Evolutionary conservation across 2,888 invertebrate genomes (phyloP).

Genomic region (Boloria selene): DNA sequence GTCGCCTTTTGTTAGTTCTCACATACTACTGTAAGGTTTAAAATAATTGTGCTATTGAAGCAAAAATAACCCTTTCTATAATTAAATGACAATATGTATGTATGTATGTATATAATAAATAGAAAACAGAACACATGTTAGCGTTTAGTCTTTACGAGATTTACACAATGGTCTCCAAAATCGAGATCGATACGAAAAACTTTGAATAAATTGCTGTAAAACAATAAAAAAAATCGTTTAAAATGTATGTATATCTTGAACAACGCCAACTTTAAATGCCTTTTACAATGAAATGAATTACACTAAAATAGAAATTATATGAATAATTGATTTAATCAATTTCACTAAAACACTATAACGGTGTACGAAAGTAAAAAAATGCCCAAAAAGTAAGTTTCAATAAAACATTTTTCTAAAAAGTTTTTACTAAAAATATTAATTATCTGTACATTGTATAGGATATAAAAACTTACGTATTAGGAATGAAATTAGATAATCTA

Average conservation of each 20-base stretch:
- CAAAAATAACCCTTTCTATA: conserved; percentile 6
- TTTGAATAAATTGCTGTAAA: background rate
- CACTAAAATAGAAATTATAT: conserved; percentile 6
- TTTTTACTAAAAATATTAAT: conserved; percentile 48
- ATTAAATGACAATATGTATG: background rate
- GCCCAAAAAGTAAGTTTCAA: conserved; percentile 19
- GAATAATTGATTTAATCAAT: conserved; percentile 37
- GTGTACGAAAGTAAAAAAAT: conserved; percentile 18
- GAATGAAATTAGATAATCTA: conserved; percentile 61
- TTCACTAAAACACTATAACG: conserved; percentile 22
- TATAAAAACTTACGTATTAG: conserved; percentile 64
- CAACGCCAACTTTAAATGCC: background rate
- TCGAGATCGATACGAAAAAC: background rate
- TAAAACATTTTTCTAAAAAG: conserved; percentile 42
- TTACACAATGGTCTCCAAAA: too few species aligned
- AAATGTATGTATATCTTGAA: background rate
- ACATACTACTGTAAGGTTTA: background rate
- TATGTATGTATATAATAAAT: background rate
- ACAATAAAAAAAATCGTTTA: background rate
- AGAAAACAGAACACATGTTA: conserved; percentile 2
- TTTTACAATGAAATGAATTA: conserved; percentile 6
- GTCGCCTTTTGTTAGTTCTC: conserved; percentile 2
- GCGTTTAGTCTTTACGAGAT: background rate
- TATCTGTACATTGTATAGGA: conserved; percentile 57
- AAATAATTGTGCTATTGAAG: conserved; percentile 34